Percentiles rank a stretch among this genome's conserved stretches.
Evolutionary conservation across 2,888 invertebrate species (phyloP).

Genomic region (Stegophylla sp.): DNA sequence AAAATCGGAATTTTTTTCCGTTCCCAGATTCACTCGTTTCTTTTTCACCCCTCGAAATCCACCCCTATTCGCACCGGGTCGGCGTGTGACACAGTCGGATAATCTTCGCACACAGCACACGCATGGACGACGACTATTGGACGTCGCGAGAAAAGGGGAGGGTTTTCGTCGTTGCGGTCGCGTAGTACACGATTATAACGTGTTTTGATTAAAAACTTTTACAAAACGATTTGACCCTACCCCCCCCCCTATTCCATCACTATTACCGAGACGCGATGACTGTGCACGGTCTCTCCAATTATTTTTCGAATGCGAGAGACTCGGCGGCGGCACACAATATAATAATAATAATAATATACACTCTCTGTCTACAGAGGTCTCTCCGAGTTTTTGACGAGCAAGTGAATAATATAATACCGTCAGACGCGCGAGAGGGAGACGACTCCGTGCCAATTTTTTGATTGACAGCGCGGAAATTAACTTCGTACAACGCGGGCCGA

Average conservation of each 20-base stretch:
- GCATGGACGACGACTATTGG: too few species aligned
- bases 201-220: constrained; percentile 44
- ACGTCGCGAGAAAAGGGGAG: too few species aligned
- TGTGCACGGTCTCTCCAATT: constrained; percentile 3
- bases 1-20: too few species aligned
- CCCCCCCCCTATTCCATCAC: neutral
- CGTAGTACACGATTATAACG: neutral
- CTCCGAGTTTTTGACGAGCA: constrained; percentile 44
- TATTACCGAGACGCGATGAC: neutral
- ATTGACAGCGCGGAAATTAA: constrained; percentile 58
- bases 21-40: too few species aligned
- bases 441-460: constrained; percentile 52
- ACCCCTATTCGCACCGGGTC: too few species aligned
- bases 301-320: constrained; percentile 40
- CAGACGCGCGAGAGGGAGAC: constrained; percentile 25
- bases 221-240: neutral
- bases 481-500: constrained; percentile 39
- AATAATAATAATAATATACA: too few species aligned
- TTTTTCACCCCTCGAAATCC: too few species aligned
- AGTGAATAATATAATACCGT: constrained; percentile 49
- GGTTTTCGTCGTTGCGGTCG: too few species aligned
- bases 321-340: too few species aligned
- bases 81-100: too few species aligned
- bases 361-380: too few species aligned
- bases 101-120: too few species aligned